Conservation (phyloP, 2,888 invertebrate species). For the Drosophila anomelani region DNA sequence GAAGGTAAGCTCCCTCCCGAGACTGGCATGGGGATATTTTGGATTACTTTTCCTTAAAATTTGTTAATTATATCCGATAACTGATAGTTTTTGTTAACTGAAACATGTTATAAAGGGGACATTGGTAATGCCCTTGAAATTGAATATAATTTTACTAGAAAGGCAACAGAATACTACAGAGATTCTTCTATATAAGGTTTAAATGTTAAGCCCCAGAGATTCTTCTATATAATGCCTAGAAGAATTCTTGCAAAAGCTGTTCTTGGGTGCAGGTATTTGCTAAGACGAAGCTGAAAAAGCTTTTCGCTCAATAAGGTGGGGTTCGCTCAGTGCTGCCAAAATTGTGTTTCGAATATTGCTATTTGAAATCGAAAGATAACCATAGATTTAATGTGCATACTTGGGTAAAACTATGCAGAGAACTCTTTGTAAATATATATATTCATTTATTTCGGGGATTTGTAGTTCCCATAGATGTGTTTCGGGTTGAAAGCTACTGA, state of each 20-base stretch:
- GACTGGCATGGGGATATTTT: neutral
- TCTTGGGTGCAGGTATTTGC: slow-evolving; percentile 10
- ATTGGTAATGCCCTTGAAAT: neutral
- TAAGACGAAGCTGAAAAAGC: neutral
- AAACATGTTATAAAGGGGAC: neutral
- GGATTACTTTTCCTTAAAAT: neutral
- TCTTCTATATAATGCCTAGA: neutral
- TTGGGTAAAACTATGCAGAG: too few relatives aligned
- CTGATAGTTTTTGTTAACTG: neutral
- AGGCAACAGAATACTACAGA: neutral
- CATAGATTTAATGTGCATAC: neutral
- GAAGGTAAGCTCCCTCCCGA: slow-evolving; percentile 86
- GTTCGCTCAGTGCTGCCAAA: neutral
- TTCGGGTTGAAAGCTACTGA: too few relatives aligned
- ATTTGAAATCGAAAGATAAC: neutral
- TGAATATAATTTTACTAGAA: neutral
- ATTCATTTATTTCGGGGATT: too few relatives aligned
- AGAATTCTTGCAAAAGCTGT: slow-evolving; percentile 12
- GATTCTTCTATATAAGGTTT: neutral
- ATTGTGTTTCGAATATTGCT: neutral
- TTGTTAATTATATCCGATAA: neutral
- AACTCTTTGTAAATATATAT: too few relatives aligned
- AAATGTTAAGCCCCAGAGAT: neutral
- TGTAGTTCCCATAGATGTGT: too few relatives aligned
- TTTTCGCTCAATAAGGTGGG: neutral